Evolutionary conservation across 1,140 invertebrate species (phyloP), one percentile per base, ranked within the genome.

Genomic region (Trypoxylus dichotomus): DNA sequence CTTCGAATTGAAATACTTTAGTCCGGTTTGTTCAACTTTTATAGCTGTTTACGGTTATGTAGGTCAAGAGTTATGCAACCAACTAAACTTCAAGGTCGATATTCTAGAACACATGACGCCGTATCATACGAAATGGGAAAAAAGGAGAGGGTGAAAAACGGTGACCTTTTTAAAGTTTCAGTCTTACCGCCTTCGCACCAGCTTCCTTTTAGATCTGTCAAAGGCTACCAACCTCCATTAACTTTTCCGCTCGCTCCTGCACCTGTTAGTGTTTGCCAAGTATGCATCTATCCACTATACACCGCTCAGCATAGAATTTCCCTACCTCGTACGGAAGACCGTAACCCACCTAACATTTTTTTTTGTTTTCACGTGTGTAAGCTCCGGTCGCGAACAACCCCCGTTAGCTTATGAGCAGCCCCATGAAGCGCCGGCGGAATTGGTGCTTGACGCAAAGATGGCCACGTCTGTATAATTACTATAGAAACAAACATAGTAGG

Each of bases 401-500:
- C 60, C 60, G 60, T 68, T 21, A 68, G 21, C 21, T 27, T 68
- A 68, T 68, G 60, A 68, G 60, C 60, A 68, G 24, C 60, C 60
- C 60, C 21, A 29, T 10, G 8, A 68, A 68, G 27, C 27, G 27
- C 2, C 60, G 60, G 60, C 60, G 27, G 60, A 68, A 68, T 68
- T 68, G 60, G 60, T 29, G 24, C 19, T 27, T 24, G 60, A 27
- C 60, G 6, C 60, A 68, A 68, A 68, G 60, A 68, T 68, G 60
- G 60, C 60, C 24, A 68, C 60, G 60, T 27, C 24, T 13, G 11
- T 68, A 29, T 68, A 68, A 68, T 68, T 68, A 68, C 60, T 68
- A 68, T 68, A 68, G 60, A 68, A 68, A 68, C 60, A 68, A 19
- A 68, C 19, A 68, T 27, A 68, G 60, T 68, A 68, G 60, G 60